Evolutionary conservation across 1,140 invertebrate genomes (phyloP).

Genomic region (Heliconius melpomene): DNA sequence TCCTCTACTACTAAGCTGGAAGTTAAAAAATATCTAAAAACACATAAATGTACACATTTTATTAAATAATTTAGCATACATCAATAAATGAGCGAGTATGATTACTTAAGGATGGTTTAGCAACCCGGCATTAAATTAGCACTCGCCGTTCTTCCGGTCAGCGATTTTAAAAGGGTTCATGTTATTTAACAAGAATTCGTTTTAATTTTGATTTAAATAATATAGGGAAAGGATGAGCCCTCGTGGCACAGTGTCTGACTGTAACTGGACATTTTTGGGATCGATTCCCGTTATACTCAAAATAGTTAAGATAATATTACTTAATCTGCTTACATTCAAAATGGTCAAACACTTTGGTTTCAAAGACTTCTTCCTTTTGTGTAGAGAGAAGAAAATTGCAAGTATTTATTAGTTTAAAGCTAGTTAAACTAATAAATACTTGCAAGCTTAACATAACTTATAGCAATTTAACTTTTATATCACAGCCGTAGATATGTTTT

Average conservation of each 20-base stretch:
- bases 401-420: no score
- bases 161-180: conserved; percentile 8
- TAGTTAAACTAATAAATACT: neutral
- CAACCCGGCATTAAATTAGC: conserved; percentile 17
- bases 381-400: no score
- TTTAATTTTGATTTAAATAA: neutral
- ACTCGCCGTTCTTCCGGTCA: neutral
- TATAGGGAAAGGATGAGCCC: neutral
- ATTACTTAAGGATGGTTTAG: neutral
- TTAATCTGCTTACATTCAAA: no score
- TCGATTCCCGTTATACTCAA: no score
- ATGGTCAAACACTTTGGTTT: no score
- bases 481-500: neutral
- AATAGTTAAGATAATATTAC: no score
- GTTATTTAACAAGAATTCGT: neutral
- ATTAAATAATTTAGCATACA: neutral
- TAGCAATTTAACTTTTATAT: neutral
- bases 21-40: no score
- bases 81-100: conserved; percentile 1
- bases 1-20: no score
- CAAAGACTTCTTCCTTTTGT: no score
- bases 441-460: neutral
- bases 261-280: no score
- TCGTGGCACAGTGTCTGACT: no score
- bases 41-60: neutral